These are phyloP conservation scores for Caenorhabditis macrosperma DNA, from an alignment of 2,888 invertebrate genomes.

Conservation along the genomic window DNA sequence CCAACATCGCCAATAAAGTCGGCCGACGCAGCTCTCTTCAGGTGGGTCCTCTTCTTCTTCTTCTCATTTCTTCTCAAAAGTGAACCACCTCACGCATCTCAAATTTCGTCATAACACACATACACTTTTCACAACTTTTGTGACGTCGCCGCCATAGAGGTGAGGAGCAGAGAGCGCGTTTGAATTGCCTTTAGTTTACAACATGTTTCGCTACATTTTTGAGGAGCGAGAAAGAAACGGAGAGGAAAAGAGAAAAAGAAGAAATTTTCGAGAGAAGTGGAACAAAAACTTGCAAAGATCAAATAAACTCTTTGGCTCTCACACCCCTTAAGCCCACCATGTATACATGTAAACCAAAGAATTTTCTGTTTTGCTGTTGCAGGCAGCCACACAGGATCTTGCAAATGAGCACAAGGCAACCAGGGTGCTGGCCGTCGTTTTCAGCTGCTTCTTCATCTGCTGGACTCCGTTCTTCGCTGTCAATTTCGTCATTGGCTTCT, in stretches of 20 bases:
- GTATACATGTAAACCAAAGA: neutral
- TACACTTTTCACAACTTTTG: conserved; percentile 42
- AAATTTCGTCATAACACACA: conserved; percentile 48
- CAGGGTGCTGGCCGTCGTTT: conserved; percentile 93
- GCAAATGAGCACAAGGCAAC: conserved; percentile 91
- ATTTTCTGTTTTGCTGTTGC: conserved; percentile 31
- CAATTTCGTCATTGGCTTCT: conserved; percentile 89
- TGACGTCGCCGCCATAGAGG: conserved; percentile 27
- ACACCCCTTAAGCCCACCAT: neutral
- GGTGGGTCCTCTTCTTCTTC: conserved; percentile 27
- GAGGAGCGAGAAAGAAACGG: neutral
- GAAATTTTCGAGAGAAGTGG: no score
- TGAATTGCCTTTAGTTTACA: conserved; percentile 52
- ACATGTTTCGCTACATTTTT: conserved; percentile 57
- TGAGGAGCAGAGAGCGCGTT: conserved; percentile 20
- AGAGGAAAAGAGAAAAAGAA: conserved; percentile 15
- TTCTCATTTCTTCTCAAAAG: conserved; percentile 3
- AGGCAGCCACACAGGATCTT: conserved; percentile 74
- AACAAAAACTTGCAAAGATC: conserved; percentile 30
- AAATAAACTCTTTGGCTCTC: conserved; percentile 25
- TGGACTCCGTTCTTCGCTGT: conserved; percentile 97
- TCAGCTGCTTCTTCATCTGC: conserved; percentile 93
- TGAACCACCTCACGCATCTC: conserved; percentile 19
- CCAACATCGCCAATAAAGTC: conserved; percentile 65
- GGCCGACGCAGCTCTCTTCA: conserved; percentile 67